Base-by-base conservation (phyloP, 2,888 invertebrate genomes). In the Tridacna crocea region DNA sequence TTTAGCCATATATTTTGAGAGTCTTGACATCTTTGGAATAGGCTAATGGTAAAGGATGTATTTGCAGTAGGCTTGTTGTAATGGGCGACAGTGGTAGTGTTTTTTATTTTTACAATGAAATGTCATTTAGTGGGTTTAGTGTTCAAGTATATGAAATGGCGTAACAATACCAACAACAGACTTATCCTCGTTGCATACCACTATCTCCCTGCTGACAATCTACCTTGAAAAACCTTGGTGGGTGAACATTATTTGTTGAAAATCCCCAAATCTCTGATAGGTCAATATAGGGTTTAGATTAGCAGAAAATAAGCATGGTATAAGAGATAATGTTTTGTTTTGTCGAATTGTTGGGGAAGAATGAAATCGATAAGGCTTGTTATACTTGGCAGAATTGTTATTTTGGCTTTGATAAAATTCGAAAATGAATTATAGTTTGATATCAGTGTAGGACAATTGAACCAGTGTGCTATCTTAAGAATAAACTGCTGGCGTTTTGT, bases 241-340 rank as follows among this genome's bases (percentile, higher is more conserved):
- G 75, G 75, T 63, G 63, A 75, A 65, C 15, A 65, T 24, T 24
- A 61, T 70, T 70, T 70, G 70, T 70, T 70, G 70, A 70, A 70
- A 70, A 70, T 66, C 74, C 74, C 70, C 74, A 83, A 80, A 83
- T 83, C 83, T 83, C 66, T 74, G 74, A 83, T 83, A 83, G 80
- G 83, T 83, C 83, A 83, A 83, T 83, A 83, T 17, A 46, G 82
- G 83, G 75, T 74, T 73, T 74, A 83, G 83, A 83, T 83, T 83
- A 83, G 77, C 70, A 61, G 75, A 80, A 83, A 77, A 83, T 80
- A 55, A 80, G 66, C 48, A 58, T 2, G 27, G 76, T 79, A 76
- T 75, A 46, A 36, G 13, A 72, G 83, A 83, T 83, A 83, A 77
- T 80, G 77, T 75, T 83, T 83, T 77, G 79, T 80, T 83, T 72